Evolutionary conservation across 2,113 vertebrate species (phyloP), one percentile per base, ranked within the genome.

Genomic region (Vimba vimba): DNA sequence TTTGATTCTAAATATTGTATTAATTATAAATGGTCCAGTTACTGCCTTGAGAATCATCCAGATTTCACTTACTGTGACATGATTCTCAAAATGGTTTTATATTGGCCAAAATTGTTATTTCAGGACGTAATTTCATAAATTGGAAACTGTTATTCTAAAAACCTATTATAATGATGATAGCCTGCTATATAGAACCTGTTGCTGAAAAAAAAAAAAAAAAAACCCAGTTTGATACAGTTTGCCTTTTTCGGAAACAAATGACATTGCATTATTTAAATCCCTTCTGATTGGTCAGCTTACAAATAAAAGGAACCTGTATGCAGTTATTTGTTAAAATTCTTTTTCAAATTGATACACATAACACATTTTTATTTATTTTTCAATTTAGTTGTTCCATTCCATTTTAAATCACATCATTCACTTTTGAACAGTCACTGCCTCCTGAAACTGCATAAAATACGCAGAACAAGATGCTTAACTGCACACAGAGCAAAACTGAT

Each of bases 401-500:
- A 52, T 76, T 52, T 77, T 10, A 30, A 55, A 55, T 77, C 47
- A 33, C 25, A 77, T 55, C 17, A 77, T 33, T 33, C n/a, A 50
- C 12, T 27, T 27, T 7, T 75, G 39, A 33, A 55, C 4, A 77
- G 15, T 1, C 75, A 33, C 17, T 77, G 47, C 5, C 79, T 45
- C 27, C 36, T 64, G 11, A 25, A 30, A 33, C 74, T 74, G 60
- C 69, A 71, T 66, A 78, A 60, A 30, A 76, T 36, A 64, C 30
- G 9, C 55, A 75, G 76, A 36, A 79, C 17, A 39, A 4, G 10
- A 71, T 0, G 2, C 64, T 50, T 30, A 82, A 50, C 73, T 62
- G 60, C 62, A 45, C 25, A 33, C 15, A 50, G 6, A 55, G 27
- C 55, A 64, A 68, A 76, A 86, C 27, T 50, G 33, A 86, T 84